Evolutionary conservation across 2,888 invertebrate genomes (phyloP), one percentile per base, ranked within the genome.

Genomic region (Cosmopolites sordidus): DNA sequence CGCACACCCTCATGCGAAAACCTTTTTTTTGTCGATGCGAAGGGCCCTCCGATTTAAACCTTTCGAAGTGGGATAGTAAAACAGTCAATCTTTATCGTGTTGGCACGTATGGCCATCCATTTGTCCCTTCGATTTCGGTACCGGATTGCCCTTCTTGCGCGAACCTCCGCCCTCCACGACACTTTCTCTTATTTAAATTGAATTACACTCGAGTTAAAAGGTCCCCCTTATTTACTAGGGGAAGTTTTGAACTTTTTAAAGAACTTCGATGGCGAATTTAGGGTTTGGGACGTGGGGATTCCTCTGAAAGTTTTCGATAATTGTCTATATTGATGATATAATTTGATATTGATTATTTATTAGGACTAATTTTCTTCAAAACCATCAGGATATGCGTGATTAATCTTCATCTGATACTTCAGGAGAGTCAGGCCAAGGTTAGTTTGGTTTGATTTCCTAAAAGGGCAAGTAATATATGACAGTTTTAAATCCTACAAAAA

Each of bases 161-260:
- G 51, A 37, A 22, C 44, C 44, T 39, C 55, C 55, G 46, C 54
- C 67, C 65, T 59, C 57, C 55, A 62, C 60, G 68, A 68, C 66
- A 70, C 72, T 72, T 72, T 73, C 71, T 71, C 69, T 73, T 71
- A 74, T 74, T 74, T 72, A 73, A 74, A 74, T 73, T 69, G 72
- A 71, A 74, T 74, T 73, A 74, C 72, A 70, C 72, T 73, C 66
- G 62, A 72, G 66, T 68, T 69, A 69, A 71, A 69, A 69, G 70
- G 70, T 67, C 64, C 65, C 46, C 37, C 49, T 27, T 46, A 33
- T 48, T 45, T 15, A 39, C 42, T 30, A 48, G 55, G 22, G 40
- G 47, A 46, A 48, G 42, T 22, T 54, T 29, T 41, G n/a, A 11
- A 33, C 38, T 42, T 46, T 49, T 54, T 41, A 15, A 41, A 43